These are phyloP conservation scores for Procavia capensis DNA, from an alignment of 2,113 vertebrate genomes.

Conservation along the genomic window DNA sequence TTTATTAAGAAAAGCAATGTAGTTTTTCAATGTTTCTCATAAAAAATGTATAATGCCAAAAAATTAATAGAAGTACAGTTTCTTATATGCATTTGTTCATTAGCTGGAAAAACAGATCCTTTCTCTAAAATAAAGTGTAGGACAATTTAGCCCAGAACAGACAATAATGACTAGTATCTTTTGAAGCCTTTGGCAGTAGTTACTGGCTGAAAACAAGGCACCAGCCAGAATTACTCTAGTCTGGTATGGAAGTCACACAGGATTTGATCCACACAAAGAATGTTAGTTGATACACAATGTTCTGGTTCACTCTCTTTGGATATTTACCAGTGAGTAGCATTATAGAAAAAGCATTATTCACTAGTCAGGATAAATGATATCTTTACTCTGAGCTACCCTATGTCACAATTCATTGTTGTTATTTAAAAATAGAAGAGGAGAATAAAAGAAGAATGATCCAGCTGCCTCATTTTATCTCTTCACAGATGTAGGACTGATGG, in stretches of 20 bases:
- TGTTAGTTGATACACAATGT: not conserved
- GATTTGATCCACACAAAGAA: not conserved
- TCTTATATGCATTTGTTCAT: not conserved
- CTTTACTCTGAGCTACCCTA: not conserved
- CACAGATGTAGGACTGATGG: not conserved
- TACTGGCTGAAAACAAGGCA: not conserved
- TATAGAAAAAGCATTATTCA: not conserved
- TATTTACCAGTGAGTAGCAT: constrained; percentile 11
- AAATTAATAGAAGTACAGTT: not conserved
- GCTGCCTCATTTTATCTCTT: not conserved
- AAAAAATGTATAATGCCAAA: not conserved
- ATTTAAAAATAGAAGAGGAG: not conserved
- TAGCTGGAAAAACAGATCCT: not conserved
- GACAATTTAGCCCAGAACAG: not conserved
- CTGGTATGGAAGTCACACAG: not conserved
- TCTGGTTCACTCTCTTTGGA: not conserved
- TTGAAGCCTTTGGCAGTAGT: constrained; percentile 9
- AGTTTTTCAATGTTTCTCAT: not conserved
- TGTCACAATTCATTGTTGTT: constrained; percentile 35
- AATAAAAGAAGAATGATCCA: not conserved
- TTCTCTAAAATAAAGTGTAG: not conserved
- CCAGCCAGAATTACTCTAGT: not conserved
- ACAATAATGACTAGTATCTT: not conserved
- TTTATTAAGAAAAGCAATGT: not conserved
- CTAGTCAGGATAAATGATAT: not conserved